Evolutionary conservation across 2,113 vertebrate species (phyloP), one percentile per base, ranked within the genome.

Genomic region (Oncorhynchus mykiss): DNA sequence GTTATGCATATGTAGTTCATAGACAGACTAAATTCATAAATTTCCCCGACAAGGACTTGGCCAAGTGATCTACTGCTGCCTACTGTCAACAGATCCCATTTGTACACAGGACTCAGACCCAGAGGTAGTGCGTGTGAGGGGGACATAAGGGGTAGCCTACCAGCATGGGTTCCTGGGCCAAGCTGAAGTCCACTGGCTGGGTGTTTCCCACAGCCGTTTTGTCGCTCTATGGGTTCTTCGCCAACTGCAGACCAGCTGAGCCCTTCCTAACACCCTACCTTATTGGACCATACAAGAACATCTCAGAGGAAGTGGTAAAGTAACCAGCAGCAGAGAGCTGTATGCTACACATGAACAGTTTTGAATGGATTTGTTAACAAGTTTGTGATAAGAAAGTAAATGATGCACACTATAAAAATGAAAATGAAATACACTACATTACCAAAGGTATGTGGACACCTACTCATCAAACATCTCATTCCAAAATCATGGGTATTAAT

Each of bases 261-360:
- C 93, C 92, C 11, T 94, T 93, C 66, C 82, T 93, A 7, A 91
- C 90, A 20, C 90, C 92, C 7, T 94, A 94, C 74, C 75, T 93
- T 18, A 90, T 93, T 77, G 93, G 91, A 73, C 90, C 91, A 24
- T 29, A 86, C 78, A 93, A 93, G 84, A 93, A 93, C 84, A 90
- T 93, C 67, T 92, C 93, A 4, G 89, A 81, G 81, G 88, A 90
- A 81, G 87, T 88, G 87, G 92, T 92, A 88, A 88, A 54, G 51
- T 54, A 87, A 60, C 57, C 57, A 60, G 64, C 39, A 81, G 18
- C 73, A 84, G 74, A 76, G 75, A 78, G 18, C 3, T 14, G 4
- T 9, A 31, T 16, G 27, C 3, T 45, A 20, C 24, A 68, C 11
- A 54, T 60, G 29, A 9, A 18, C 24, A 60, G 49, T 59, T 4